Evolutionary conservation across 92 coral and sea anemone species (phyloP).

Genomic region (Paramuricea clavata): DNA sequence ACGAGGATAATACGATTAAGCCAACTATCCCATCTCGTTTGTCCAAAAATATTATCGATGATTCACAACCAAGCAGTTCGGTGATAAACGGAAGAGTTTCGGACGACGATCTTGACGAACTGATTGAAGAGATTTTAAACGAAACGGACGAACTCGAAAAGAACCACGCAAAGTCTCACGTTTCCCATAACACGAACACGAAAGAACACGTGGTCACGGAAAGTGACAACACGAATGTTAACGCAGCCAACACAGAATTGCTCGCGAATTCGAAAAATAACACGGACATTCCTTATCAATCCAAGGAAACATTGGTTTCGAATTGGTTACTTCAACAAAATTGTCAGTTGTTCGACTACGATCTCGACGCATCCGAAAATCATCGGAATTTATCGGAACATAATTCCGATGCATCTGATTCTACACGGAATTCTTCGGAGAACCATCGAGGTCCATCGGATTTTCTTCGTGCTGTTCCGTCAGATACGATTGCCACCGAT

Average conservation of each 20-base stretch:
- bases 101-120: conserved; percentile 71
- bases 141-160: conserved; percentile 18
- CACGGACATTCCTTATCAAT: not conserved
- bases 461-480: conserved; percentile 37
- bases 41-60: not conserved
- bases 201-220: conserved; percentile 1
- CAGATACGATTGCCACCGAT: conserved; percentile 61
- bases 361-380: not conserved
- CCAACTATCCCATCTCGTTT: not conserved
- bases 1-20: not conserved
- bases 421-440: conserved; percentile 4
- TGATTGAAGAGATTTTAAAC: conserved; percentile 68
- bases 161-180: not conserved
- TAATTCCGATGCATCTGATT: too few species aligned
- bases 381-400: not conserved
- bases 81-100: not conserved
- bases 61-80: not conserved
- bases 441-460: conserved; percentile 1
- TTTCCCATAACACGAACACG: not conserved
- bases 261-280: not conserved
- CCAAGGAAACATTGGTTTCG: not conserved
- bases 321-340: not conserved
- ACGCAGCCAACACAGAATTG: not conserved
- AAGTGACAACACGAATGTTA: not conserved
- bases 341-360: not conserved